Percentiles rank a stretch among this genome's conserved stretches.
phyloP scores from a whole-genome alignment of 2,888 invertebrate species.

The Acrocera orbiculus region DNA sequence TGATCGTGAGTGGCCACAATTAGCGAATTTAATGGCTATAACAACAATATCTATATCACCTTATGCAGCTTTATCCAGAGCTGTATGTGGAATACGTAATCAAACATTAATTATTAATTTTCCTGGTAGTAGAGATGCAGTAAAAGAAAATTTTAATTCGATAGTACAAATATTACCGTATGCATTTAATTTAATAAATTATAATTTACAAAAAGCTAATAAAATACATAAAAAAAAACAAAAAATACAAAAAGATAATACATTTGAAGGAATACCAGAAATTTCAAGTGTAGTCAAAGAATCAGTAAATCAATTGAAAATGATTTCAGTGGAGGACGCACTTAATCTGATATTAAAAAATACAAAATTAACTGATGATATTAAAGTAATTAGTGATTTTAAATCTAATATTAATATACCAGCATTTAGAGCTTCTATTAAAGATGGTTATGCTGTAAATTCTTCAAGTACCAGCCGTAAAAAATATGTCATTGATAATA shows the following conservation, averaged over 20 bases:
- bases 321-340: constrained; percentile 59
- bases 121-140: constrained; percentile 85
- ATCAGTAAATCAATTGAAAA: too few relatives aligned
- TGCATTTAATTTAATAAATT: constrained; percentile 59
- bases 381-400: too few relatives aligned
- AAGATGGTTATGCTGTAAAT: constrained; percentile 89
- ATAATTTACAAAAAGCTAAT: constrained; percentile 39
- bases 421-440: constrained; percentile 83
- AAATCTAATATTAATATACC: constrained; percentile 41
- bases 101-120: constrained; percentile 75
- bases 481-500: constrained; percentile 46
- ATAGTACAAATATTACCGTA: constrained; percentile 57
- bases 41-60: constrained; percentile 68
- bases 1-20: constrained; percentile 61
- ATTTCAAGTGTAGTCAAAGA: background rate
- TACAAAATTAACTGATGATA: too few relatives aligned
- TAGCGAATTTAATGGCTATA: constrained; percentile 49
- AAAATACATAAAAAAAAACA: constrained; percentile 36
- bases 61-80: constrained; percentile 74
- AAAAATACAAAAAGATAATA: background rate
- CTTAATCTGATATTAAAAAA: too few relatives aligned
- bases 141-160: constrained; percentile 59
- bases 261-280: background rate
- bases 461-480: constrained; percentile 58
- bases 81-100: constrained; percentile 63